Percentiles rank a stretch among this genome's conserved stretches.
These are phyloP conservation scores for Epinephelus coioides DNA, from an alignment of 2,797 vertebrate genomes.

Conservation along the genomic window DNA sequence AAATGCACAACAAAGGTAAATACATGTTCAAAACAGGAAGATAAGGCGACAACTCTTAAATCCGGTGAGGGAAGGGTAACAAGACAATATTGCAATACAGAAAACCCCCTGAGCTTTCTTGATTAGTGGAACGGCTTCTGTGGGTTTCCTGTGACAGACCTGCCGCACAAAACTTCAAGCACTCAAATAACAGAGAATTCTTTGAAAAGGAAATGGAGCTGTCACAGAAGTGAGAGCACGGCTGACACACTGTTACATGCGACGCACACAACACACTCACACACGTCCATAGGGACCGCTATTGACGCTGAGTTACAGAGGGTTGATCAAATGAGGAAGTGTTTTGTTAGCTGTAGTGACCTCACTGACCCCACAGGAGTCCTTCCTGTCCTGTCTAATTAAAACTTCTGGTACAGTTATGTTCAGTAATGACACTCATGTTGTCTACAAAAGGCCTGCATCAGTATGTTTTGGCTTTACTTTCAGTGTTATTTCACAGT, in stretches of 20 bases:
- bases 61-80: background rate
- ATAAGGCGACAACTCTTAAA: background rate
- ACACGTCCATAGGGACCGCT: background rate
- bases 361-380: slow-evolving; percentile 4
- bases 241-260: background rate
- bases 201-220: background rate
- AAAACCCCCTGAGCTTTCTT: background rate
- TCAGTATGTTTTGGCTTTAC: background rate
- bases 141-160: slow-evolving; percentile 50
- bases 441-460: background rate
- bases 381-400: background rate
- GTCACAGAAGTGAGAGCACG: background rate
- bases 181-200: background rate
- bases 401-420: background rate
- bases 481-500: background rate
- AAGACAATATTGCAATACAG: background rate
- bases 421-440: background rate
- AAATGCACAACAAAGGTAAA: background rate
- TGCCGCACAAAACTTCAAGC: background rate
- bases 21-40: slow-evolving; percentile 17
- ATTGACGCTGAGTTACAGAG: background rate
- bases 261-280: background rate
- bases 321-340: slow-evolving; percentile 17
- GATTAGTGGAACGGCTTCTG: background rate
- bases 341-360: background rate